Evolutionary conservation across 2,888 invertebrate species (phyloP).

Genomic region (Myopa tessellatipennis): DNA sequence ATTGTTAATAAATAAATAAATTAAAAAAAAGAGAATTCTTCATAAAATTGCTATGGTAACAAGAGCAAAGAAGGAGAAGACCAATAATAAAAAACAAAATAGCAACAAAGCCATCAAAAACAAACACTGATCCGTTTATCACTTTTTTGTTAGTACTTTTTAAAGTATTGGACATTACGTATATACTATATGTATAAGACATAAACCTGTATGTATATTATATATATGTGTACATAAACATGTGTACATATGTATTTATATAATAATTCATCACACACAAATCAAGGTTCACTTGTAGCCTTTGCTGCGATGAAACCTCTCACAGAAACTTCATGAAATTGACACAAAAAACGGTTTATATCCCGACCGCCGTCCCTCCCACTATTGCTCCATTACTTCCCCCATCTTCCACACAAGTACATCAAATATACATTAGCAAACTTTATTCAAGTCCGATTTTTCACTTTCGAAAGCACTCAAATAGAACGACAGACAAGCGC

Average conservation of each 20-base stretch:
- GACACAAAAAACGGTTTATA: not conserved
- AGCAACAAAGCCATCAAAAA: no score
- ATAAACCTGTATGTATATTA: not conserved
- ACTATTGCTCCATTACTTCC: not conserved
- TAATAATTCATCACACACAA: not conserved
- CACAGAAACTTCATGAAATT: not conserved
- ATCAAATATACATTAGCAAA: conserved; percentile 47
- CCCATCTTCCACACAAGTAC: conserved; percentile 32
- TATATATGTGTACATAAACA: not conserved
- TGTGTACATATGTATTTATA: not conserved
- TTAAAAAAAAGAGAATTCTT: no score
- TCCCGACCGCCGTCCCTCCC: not conserved
- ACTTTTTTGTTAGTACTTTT: no score
- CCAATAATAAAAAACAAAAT: no score
- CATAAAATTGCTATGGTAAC: no score
- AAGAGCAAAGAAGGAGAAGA: no score
- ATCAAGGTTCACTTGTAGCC: no score
- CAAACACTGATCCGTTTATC: no score
- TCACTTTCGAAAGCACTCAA: conserved; percentile 20
- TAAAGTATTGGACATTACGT: not conserved
- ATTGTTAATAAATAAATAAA: no score
- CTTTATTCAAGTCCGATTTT: conserved; percentile 44
- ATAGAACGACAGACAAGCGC: not conserved
- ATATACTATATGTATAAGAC: not conserved
- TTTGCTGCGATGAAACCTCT: not conserved